Percentiles rank a stretch among this genome's conserved stretches.
These are phyloP conservation scores for Philaethria dido DNA, from an alignment of 2,888 invertebrate genomes.

Conservation along the genomic window DNA sequence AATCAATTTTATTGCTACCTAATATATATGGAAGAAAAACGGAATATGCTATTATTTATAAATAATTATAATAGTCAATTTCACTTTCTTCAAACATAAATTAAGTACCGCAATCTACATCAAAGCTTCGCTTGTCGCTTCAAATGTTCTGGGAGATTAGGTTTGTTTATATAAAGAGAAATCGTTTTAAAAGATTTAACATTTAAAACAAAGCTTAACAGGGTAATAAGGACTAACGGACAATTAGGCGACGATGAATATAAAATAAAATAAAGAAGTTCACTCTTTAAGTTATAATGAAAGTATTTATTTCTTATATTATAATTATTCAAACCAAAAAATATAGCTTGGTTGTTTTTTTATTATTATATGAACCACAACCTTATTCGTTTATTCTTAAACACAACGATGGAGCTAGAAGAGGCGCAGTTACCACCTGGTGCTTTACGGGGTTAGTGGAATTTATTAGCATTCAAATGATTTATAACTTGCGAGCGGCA, in stretches of 20 bases:
- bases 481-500: slow-evolving; percentile 82
- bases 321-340: neutral
- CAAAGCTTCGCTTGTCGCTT: slow-evolving; percentile 3
- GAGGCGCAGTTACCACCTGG: slow-evolving; percentile 79
- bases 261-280: slow-evolving; percentile 26
- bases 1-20: neutral
- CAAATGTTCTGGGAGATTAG: slow-evolving; percentile 13
- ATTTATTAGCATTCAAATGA: slow-evolving; percentile 84
- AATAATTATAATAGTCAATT: neutral
- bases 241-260: slow-evolving; percentile 23
- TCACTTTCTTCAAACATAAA: neutral
- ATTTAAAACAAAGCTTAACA: slow-evolving; percentile 24
- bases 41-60: neutral
- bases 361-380: slow-evolving; percentile 62
- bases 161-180: slow-evolving; percentile 22
- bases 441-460: slow-evolving; percentile 72
- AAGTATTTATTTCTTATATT: slow-evolving; percentile 69
- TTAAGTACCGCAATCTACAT: neutral
- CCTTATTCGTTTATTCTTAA: slow-evolving; percentile 75
- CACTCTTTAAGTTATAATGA: slow-evolving; percentile 53
- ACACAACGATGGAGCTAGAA: slow-evolving; percentile 78
- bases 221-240: slow-evolving; percentile 24
- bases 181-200: slow-evolving; percentile 25
- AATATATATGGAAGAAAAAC: neutral
- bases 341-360: too few species aligned